Base-by-base conservation (phyloP, 2,113 vertebrate species). In the Mobula birostris region DNA sequence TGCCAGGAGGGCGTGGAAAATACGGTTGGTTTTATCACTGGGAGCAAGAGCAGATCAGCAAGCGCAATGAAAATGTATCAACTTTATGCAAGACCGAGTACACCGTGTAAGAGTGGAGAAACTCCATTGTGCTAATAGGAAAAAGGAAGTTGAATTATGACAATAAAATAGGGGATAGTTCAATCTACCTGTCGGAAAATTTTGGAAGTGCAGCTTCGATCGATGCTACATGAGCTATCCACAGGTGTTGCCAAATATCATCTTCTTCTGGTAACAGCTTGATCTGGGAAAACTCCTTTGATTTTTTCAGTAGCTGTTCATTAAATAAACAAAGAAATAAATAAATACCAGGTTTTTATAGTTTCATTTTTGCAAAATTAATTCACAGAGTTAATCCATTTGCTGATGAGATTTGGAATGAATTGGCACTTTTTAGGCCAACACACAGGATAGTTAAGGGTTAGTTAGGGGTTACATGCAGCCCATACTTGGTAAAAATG, bases 161-260 rank as follows among this genome's bases (percentile, higher is more conserved):
- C 24, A 21, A 40, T 12, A 92, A 72, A 92, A 12, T 36, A 8
- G 5, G 0, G 72, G 5, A 93, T 76, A 72, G 14, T 29, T 32
- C 66, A 27, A 70, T 27, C 40, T 96, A 97, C 97, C 96, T 95
- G 56, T 96, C 85, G 11, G 94, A 94, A 95, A 96, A 97, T 27
- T 9, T 94, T 91, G 94, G 94, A 12, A 94, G 1, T 0, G 94
- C 66, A 0, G 70, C 85, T 15, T 92, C n/a, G 72, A 97, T 91
- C 94, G 95, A 95, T 88, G 7, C 0, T 0, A 83, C 32, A 0
- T 97, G 97, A 0, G 96, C 96, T 29, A 0, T 94, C 97, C 97
- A 97, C 92, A 97, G 40, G 63, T 96, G 85, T 0, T 14, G 0
- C 5, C 97, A 77, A 1, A 96, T 94, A 63, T 95, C 94, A 2